Percentiles rank a stretch among this genome's conserved stretches.
Evolutionary conservation across 1,140 invertebrate genomes (phyloP).

Genomic region (Apis laboriosa): DNA sequence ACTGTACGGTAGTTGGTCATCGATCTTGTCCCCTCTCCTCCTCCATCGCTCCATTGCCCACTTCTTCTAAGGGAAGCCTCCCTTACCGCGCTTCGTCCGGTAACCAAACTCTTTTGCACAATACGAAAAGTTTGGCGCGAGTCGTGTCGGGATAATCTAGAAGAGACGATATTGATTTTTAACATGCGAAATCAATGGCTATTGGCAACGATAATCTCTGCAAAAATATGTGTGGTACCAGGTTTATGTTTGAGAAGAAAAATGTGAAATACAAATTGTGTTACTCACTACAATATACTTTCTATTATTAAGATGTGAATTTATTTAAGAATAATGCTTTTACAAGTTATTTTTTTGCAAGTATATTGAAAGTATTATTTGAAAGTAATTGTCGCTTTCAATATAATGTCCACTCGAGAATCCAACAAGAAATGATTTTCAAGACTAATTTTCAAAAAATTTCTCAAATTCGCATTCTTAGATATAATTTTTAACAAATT

Average conservation of each 20-base stretch:
- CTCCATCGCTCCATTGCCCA: constrained; percentile 46
- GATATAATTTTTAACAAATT: too few species aligned
- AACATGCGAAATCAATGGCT: constrained; percentile 65
- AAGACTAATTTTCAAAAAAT: too few species aligned
- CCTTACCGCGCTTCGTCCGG: constrained; percentile 21
- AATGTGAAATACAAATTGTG: too few species aligned
- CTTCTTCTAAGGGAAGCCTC: constrained; percentile 35
- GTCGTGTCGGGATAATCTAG: constrained; percentile 39
- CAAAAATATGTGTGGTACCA: not conserved
- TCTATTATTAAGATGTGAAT: too few species aligned
- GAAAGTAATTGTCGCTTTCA: too few species aligned
- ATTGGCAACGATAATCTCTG: constrained; percentile 22
- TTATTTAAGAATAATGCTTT: too few species aligned
- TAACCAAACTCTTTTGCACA: constrained; percentile 27
- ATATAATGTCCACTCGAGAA: too few species aligned
- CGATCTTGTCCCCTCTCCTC: constrained; percentile 68
- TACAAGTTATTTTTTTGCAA: too few species aligned
- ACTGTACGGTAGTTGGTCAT: constrained; percentile 70
- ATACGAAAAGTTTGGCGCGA: constrained; percentile 71
- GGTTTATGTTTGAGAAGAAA: not conserved
- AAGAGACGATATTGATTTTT: constrained; percentile 62
- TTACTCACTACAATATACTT: too few species aligned
- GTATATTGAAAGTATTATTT: too few species aligned
- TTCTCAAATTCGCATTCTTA: too few species aligned
- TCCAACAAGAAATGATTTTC: too few species aligned